phyloP scores from a whole-genome alignment of 2,113 vertebrate species.

The Onychostoma macrolepis region DNA sequence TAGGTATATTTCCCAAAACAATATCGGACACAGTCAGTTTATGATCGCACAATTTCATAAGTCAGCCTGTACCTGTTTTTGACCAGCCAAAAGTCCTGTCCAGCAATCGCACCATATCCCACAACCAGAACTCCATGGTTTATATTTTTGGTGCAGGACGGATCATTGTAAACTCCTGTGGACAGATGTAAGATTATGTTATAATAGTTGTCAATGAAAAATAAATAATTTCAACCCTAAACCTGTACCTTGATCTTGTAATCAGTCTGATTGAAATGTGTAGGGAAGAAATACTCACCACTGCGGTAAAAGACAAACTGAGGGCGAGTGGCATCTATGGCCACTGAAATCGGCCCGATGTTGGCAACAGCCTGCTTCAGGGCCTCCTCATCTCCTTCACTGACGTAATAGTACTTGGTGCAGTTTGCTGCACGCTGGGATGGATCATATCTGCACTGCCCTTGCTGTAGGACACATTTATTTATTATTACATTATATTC shows the following conservation, averaged over 20 bases:
- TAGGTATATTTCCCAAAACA: not conserved
- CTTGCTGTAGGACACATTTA: no score
- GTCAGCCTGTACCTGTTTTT: conserved; percentile 87
- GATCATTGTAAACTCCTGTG: conserved; percentile 86
- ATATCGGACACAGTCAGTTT: not conserved
- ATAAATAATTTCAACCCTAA: no score
- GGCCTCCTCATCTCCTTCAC: conserved; percentile 65
- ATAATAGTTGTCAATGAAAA: not conserved
- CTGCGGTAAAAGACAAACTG: conserved; percentile 80
- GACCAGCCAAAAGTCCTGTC: conserved; percentile 90
- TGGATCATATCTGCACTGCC: no score
- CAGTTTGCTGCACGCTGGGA: conserved; percentile 81
- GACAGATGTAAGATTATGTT: not conserved
- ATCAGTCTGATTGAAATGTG: no score
- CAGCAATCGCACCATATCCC: conserved; percentile 82
- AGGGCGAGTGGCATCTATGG: conserved; percentile 79
- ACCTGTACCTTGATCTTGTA: not conserved
- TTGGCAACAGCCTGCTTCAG: conserved; percentile 79
- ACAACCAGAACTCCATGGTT: conserved; percentile 85
- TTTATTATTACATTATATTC: not conserved
- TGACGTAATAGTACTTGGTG: conserved; percentile 72
- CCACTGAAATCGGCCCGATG: conserved; percentile 87
- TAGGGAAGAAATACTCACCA: conserved; percentile 68
- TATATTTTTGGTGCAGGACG: conserved; percentile 71
- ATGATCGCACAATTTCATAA: not conserved